Percentiles rank a stretch among this genome's conserved stretches.
phyloP scores from a whole-genome alignment of 2,113 vertebrate genomes.

The Pterocles burchelli region DNA sequence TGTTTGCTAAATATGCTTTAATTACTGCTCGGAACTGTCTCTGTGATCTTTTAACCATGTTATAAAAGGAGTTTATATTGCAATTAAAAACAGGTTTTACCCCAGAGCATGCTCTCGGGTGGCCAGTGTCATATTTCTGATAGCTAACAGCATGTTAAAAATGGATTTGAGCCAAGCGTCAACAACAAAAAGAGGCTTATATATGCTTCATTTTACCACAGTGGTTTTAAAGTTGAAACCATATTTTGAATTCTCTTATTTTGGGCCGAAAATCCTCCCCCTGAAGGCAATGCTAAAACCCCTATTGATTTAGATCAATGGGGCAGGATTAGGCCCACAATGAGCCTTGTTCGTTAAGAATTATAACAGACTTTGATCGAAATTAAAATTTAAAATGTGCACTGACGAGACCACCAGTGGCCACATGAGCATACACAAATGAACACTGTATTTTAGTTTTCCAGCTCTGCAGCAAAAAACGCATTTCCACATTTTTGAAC shows the following conservation, averaged over 20 bases:
- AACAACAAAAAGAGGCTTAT: background rate
- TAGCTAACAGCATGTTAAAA: constrained; percentile 1
- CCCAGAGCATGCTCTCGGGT: background rate
- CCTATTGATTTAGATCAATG: background rate
- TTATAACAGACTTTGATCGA: background rate
- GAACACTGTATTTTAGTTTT: background rate
- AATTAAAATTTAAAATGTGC: background rate
- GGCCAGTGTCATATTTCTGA: constrained; percentile 9
- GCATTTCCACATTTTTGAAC: background rate
- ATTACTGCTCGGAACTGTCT: background rate
- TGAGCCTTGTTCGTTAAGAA: background rate
- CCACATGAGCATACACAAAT: background rate
- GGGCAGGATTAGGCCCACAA: background rate
- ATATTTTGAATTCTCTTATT: background rate
- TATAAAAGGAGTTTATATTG: constrained; percentile 33
- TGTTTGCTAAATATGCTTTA: constrained; percentile 53
- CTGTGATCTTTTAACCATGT: constrained; percentile 37
- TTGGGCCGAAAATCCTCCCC: background rate
- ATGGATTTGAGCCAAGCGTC: constrained; percentile 17
- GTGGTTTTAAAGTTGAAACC: background rate
- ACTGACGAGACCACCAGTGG: background rate
- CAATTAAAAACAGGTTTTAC: constrained; percentile 49
- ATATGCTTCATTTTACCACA: background rate
- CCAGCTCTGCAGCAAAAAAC: background rate
- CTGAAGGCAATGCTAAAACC: background rate